Base-by-base conservation (phyloP, 2,888 invertebrate genomes). In the Tachina grossa region DNA sequence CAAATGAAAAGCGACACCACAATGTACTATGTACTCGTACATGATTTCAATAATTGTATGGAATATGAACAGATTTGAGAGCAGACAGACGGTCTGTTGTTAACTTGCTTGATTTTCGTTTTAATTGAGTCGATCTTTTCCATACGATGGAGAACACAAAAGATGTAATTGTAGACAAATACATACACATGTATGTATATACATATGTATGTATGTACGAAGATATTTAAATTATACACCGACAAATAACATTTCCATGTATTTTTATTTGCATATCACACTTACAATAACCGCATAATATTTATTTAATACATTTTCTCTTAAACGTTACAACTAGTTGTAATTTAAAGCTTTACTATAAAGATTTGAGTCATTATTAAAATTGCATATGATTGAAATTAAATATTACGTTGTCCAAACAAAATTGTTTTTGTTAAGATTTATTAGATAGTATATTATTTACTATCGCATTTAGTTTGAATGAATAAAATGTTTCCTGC, bases 291-390 rank as follows among this genome's bases (percentile, higher is more conserved):
- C 80, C 76, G 71, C 68, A 69, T 51, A 75, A 80, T 59, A 61
- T 72, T 71, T 66, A 61, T 71, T 66, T 66, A 61, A 66, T 75
- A 66, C 69, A 31, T 71, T 76, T 39, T 39, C 53, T 41, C 59
- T 81, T 84, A 85, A 85, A 85, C 84, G 84, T 68, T 85, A 74
- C 81, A 84, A 84, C 77, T 68, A 74, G 77, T 49, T 85, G 84
- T 81, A 85, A 85, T 85, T 81, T 74, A 63, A 84, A 68, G 66
- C 84, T 79, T 79, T 63, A 47, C 69, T 71, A 63, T 79, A 53
- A 71, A 63, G 10, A 71, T 79, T 13, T 63, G 78, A 71, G 53
- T 71, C 69, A 71, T 79, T 78, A 43, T 59, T n/a, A 51, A 9
- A 69, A 61, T 69, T 53, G 61, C 45, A 22, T 43, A 53, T 61